Evolutionary conservation across 2,797 vertebrate species (phyloP).

Genomic region (Argyrosomus regius): DNA sequence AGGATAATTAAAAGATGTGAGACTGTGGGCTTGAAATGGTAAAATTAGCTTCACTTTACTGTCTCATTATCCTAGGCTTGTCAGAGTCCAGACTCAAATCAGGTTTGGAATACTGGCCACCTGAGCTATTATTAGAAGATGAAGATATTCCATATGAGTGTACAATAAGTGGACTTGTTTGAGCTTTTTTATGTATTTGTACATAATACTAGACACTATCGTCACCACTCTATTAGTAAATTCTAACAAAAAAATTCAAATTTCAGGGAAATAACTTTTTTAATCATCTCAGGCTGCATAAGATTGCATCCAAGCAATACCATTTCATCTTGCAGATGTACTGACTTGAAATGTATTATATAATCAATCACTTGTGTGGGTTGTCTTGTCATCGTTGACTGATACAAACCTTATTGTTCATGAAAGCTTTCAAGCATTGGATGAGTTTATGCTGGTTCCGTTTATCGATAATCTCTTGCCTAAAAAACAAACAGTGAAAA

Average conservation of each 20-base stretch:
- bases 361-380: background rate
- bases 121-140: conserved; percentile 15
- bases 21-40: conserved; percentile 63
- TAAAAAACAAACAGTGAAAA: conserved; percentile 68
- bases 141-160: conserved; percentile 5
- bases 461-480: conserved; percentile 97
- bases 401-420: conserved; percentile 98
- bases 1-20: conserved; percentile 75
- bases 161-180: background rate
- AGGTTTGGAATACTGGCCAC: conserved; percentile 38
- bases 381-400: background rate
- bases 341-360: background rate
- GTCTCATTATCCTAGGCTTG: conserved; percentile 52
- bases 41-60: conserved; percentile 69
- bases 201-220: background rate
- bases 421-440: conserved; percentile 99
- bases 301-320: background rate
- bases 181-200: background rate
- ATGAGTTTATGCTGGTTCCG: conserved; percentile 98
- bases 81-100: conserved; percentile 51
- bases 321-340: background rate
- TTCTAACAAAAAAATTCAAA: background rate
- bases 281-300: background rate
- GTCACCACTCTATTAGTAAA: background rate
- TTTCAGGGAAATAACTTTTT: background rate